These are phyloP conservation scores for Athalia cordata DNA, from an alignment of 2,888 invertebrate species.

Conservation along the genomic window DNA sequence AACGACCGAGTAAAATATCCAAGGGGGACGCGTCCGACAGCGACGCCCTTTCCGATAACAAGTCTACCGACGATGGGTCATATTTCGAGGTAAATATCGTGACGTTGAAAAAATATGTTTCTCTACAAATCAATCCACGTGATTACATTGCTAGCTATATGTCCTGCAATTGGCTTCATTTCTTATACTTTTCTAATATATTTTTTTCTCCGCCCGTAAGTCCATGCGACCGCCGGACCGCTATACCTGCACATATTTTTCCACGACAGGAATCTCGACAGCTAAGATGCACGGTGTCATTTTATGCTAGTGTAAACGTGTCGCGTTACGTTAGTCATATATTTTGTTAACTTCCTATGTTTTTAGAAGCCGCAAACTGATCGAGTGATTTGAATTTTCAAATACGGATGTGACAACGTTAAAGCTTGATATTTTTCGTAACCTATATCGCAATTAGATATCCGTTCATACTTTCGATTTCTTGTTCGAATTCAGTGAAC, in stretches of 20 bases:
- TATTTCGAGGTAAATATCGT: conserved; percentile 70
- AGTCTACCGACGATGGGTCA: conserved; percentile 70
- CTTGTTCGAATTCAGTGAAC: too few species aligned
- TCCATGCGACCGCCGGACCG: neutral
- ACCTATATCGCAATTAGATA: too few species aligned
- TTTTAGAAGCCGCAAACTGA: neutral
- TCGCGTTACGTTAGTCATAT: conserved; percentile 29
- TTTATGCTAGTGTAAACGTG: conserved; percentile 24
- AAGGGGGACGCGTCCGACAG: conserved; percentile 66
- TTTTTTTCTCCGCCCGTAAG: neutral
- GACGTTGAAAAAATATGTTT: too few species aligned
- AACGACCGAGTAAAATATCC: conserved; percentile 37
- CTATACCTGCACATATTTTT: conserved; percentile 7
- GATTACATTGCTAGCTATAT: too few species aligned
- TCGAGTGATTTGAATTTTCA: conserved; percentile 5
- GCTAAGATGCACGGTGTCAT: conserved; percentile 10
- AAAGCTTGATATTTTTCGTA: too few species aligned
- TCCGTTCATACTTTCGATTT: too few species aligned
- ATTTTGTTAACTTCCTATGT: conserved; percentile 12
- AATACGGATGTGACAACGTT: conserved; percentile 1
- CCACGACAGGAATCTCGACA: conserved; percentile 21
- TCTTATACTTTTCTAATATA: neutral
- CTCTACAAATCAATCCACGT: too few species aligned
- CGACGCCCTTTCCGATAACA: conserved; percentile 68
- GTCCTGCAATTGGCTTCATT: neutral